Evolutionary conservation across 64 coral and sea anemone species (phyloP).

Genomic region (Actinia equina): DNA sequence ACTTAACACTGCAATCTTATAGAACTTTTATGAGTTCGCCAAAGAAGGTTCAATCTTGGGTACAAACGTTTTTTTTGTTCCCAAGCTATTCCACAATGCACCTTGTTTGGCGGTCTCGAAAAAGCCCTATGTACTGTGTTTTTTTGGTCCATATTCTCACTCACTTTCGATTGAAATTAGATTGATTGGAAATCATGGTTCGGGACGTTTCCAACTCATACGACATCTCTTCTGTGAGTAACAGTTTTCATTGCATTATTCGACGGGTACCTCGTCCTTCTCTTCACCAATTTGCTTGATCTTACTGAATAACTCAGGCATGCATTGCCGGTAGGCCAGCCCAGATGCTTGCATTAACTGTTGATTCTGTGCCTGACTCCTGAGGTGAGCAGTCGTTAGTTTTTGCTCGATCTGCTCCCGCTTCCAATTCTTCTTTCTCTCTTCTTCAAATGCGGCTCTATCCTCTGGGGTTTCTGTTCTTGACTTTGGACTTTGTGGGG

Average conservation of each 20-base stretch:
- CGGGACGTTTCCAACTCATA: background rate
- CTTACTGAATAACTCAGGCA: slow-evolving; percentile 52
- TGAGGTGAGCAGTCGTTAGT: background rate
- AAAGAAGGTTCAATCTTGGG: too few species aligned
- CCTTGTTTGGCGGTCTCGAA: too few species aligned
- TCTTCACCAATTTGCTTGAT: slow-evolving; percentile 24
- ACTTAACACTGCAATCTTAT: too few species aligned
- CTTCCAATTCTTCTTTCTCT: slow-evolving; percentile 51
- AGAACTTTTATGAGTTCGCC: too few species aligned
- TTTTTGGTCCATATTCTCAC: too few species aligned
- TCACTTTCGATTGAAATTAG: too few species aligned
- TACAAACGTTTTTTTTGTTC: too few species aligned
- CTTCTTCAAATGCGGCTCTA: slow-evolving; percentile 14
- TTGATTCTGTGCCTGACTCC: slow-evolving; percentile 21
- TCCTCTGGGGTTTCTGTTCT: background rate
- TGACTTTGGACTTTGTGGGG: background rate
- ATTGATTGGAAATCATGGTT: background rate
- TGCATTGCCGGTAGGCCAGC: slow-evolving; percentile 43
- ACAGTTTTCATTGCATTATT: background rate
- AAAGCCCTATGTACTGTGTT: too few species aligned
- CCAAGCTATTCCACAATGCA: too few species aligned
- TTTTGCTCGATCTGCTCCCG: slow-evolving; percentile 48
- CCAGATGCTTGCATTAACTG: slow-evolving; percentile 47
- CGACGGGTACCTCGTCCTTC: background rate
- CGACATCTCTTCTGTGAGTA: background rate